Conservation (phyloP, 2,113 vertebrate species). For the Choloepus hoffmanni region DNA sequence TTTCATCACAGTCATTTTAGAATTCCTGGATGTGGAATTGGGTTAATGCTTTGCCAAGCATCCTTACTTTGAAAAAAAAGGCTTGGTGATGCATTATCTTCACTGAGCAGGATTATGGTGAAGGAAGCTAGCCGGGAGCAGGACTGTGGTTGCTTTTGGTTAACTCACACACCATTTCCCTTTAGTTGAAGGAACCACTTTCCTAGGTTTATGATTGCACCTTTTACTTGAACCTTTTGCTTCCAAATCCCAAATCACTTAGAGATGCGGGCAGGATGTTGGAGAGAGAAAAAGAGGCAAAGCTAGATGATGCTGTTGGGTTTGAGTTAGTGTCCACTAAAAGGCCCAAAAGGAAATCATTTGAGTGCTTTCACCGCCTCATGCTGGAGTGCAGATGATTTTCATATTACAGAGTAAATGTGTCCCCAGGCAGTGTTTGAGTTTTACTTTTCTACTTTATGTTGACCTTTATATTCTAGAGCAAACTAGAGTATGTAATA, state of each 20-base stretch:
- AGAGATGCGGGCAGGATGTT: not conserved
- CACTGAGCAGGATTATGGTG: not conserved
- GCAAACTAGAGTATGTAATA: not conserved
- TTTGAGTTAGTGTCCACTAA: not conserved
- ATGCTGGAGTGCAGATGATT: not conserved
- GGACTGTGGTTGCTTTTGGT: not conserved
- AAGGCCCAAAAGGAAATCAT: not conserved
- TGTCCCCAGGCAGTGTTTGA: not conserved
- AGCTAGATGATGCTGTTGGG: not conserved
- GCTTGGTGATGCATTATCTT: not conserved
- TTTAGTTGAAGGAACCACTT: not conserved
- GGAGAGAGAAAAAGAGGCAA: not conserved
- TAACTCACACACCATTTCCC: not conserved
- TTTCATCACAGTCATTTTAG: not conserved
- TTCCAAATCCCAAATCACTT: not conserved
- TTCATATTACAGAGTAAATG: not conserved
- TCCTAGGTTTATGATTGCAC: not conserved
- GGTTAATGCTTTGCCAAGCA: not conserved
- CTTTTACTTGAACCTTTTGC: not conserved
- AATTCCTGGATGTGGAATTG: not conserved
- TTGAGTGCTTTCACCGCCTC: accelerated
- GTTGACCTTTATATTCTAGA: not conserved
- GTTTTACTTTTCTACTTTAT: conserved; percentile 1
- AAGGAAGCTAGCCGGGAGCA: not conserved
- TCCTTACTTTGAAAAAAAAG: not conserved